Evolutionary conservation across 2,888 invertebrate species (phyloP), one percentile per base, ranked within the genome.

Genomic region (Sialis fuliginosa): DNA sequence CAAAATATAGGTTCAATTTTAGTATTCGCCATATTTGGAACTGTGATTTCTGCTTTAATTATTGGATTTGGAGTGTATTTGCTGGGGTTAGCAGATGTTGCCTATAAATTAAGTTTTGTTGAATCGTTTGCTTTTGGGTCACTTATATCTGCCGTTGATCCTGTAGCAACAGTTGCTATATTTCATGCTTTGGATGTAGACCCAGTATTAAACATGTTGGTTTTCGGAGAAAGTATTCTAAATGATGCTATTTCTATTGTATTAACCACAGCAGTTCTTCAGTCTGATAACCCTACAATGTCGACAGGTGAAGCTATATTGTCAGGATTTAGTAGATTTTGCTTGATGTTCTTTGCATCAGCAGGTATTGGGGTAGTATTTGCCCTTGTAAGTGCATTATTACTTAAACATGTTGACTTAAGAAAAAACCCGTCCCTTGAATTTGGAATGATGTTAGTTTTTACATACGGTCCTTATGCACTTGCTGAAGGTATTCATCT

Each of bases 221-320:
- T 98, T 1, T 98, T 98, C 70, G 96, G 83, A 7, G 87, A 88
- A 62, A 90, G 90, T 56, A 91, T 95, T 58, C 71, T 98, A 5
- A 98, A 98, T 67, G 98, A 98, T 74, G 97, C 97, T 33, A 91
- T 98, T 50, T 87, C 97, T 31, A 98, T 99, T 68, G 98, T 98
- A 1, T 68, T 98, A 45, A 96, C 97, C 1, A 91, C 92, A 53
- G 85, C 88, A 4, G 82, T 87, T 4, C 69, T 87, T 33, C 83
- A 84, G 58, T 77, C 79, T 0, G 75, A 74, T 54, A 77, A 72
- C 53, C 76, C 79, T 2, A 70, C 75, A 64, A 68, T 71, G 61
- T 80, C 80, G 6, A 81, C 86, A 1, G 79, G 83, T 6, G 87
- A 87, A 63, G 89, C 91, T 4, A 82, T 95, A 51, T 72, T 92